Percentiles rank a stretch among this genome's conserved stretches.
Evolutionary conservation across 2,113 vertebrate genomes (phyloP).

Genomic region (Brevimyrus niger): DNA sequence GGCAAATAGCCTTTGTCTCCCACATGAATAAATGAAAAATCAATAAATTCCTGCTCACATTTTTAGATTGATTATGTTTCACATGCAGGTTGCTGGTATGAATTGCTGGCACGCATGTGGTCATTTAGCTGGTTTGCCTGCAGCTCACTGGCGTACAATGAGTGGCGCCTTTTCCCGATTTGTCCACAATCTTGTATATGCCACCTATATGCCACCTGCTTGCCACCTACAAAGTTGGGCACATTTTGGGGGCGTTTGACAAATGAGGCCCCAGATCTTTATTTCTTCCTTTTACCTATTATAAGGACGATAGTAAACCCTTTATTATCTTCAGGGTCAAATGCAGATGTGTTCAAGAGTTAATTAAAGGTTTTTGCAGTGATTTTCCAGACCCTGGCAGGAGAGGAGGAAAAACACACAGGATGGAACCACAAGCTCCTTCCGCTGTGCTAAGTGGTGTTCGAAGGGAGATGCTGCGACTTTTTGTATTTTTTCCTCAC

Average conservation of each 20-base stretch:
- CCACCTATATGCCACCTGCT: too few species aligned
- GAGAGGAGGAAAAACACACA: neutral
- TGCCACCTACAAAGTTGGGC: neutral
- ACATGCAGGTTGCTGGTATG: neutral
- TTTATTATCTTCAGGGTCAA: slow-evolving; percentile 8
- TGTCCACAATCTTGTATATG: neutral
- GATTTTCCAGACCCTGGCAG: neutral
- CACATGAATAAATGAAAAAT: neutral
- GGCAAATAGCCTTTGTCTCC: neutral
- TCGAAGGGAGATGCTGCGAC: neutral
- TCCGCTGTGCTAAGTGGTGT: neutral
- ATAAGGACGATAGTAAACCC: neutral
- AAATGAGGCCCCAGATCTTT: neutral
- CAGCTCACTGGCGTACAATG: neutral
- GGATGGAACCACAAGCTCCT: neutral
- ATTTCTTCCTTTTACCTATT: neutral
- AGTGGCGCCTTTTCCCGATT: neutral
- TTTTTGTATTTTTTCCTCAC: neutral
- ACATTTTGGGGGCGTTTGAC: neutral
- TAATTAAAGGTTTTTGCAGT: neutral
- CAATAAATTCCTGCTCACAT: neutral
- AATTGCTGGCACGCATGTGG: neutral
- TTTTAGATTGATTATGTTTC: neutral
- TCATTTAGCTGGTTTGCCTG: neutral
- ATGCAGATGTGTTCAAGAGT: neutral